Evolutionary conservation across 2,113 vertebrate species (phyloP).

Genomic region (Anguilla rostrata): DNA sequence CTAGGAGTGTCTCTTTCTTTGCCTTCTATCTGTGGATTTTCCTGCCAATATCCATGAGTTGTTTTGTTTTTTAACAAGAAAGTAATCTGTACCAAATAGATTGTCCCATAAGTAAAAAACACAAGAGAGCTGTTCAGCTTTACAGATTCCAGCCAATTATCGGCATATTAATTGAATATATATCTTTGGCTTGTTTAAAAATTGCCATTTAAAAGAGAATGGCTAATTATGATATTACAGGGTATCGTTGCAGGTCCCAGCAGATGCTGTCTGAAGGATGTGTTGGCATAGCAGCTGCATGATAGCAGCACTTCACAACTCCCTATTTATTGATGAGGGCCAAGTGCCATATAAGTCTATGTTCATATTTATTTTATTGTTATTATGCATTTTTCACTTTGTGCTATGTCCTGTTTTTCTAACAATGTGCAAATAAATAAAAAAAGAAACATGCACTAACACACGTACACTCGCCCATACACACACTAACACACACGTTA

Average conservation of each 20-base stretch:
- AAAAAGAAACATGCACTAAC: neutral
- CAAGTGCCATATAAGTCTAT: too few relatives aligned
- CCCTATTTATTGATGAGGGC: neutral
- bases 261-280: neutral
- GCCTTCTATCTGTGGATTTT: neutral
- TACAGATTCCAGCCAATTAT: too few relatives aligned
- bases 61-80: conserved; percentile 1
- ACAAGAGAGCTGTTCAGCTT: neutral
- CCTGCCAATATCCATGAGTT: neutral
- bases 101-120: neutral
- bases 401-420: too few relatives aligned
- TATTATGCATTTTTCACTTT: too few relatives aligned
- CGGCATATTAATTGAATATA: too few relatives aligned
- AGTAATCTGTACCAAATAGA: neutral
- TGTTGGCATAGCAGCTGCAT: neutral
- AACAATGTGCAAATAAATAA: too few relatives aligned
- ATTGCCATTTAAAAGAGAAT: neutral
- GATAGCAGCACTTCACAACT: neutral
- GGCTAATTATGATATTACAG: neutral
- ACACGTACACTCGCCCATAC: conserved; percentile 10
- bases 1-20: neutral
- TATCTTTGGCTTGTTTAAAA: neutral
- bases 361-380: too few relatives aligned
- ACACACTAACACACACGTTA: conserved; percentile 18
- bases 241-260: neutral